Base-by-base conservation (phyloP, 2,888 invertebrate species). In the Rugalucina vietnamica region DNA sequence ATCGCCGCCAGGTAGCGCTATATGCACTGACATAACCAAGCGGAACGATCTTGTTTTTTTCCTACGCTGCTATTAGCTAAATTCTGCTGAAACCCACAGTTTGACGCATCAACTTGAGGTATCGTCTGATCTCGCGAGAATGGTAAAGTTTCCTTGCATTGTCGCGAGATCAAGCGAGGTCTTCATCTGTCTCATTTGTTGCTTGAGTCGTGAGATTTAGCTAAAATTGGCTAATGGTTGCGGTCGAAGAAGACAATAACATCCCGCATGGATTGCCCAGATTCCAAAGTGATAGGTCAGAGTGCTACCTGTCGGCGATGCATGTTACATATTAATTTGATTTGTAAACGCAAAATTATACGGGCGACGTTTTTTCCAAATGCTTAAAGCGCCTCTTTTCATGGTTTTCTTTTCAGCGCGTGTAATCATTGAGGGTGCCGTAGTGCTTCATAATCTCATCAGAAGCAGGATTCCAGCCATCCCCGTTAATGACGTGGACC, bases 361-460 rank as follows among this genome's bases (percentile, higher is more conserved):
- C 49, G 49, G 49, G 12, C n/a, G 54, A 18, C 24, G 54, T n/a
- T 54, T 21, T 12, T 54, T n/a, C 24, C 24, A 18, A 54, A n/a
- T 24, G 54, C 54, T 54, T 18, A 54, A 12, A 4, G 24, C 54
- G 24, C 54, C 18, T 54, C 21, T 54, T 24, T 21, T n/a, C 54
- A n/a, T 60, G 8, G 29, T 29, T 21, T 60, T 60, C 21, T 29
- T 60, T 60, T 27, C 65, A 75, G 82, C 79, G 57, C 49, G 79
- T 65, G 43, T 70, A 49, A 60, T 85, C 29, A 76, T 80, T 34
- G 81, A 79, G 49, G 72, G 73, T 49, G 76, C 69, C 54, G 84
- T 77, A 37, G 70, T 81, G 27, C 79, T 84, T 21, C 85, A 82
- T 70, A 82, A 81, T 69, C 77, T 87, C n/a, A 36, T 87, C 37